Evolutionary conservation across 1,140 invertebrate species (phyloP), one percentile per base, ranked within the genome.

Genomic region (Drosophila murphyi): DNA sequence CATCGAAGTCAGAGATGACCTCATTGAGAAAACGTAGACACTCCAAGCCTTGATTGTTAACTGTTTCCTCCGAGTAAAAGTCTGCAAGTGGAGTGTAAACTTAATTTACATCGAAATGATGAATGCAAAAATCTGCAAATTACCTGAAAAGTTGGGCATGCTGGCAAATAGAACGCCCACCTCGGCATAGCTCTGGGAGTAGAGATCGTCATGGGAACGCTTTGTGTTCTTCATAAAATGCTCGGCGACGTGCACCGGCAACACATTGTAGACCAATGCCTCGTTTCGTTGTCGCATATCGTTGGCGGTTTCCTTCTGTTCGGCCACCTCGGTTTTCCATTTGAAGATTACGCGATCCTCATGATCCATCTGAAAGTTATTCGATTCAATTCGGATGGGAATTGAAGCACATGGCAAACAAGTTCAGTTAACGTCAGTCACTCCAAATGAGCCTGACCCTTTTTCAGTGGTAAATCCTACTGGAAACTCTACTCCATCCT

Each of bases 1-100:
- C 96, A 94, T 99, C 98, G 93, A 98, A 99, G 93, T 99, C 98
- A 0, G 98, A 98, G 86, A 99, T 99, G 64, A 99, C 98, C 95
- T 99, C 98, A 92, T 99, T 99, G 12, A 99, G 94, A 92, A 99
- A 98, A 77, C 98, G 95, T 63, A 99, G 94, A 93, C 98, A 99
- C 93, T 99, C 97, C 67, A 99, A 94, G 34, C 98, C 98, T 94
- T 98, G 97, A 93, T 98, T 98, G 92, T 99, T 98, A 10, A 98
- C 97, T 12, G 96, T 97, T 91, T 98, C 97, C 94, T 98, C 97
- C 35, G 97, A 97, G 92, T 98, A 98, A 91, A 98, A 98, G 93
- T 98, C 97, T 95, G 32, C 3, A 51, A 32, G 29, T 5, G 0
- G 29, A 61, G 8, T 2, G 41, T 8, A 57, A n/a, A 43, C 4